Base-by-base conservation (phyloP, 2,888 invertebrate genomes). In the Xylophagus ater region DNA sequence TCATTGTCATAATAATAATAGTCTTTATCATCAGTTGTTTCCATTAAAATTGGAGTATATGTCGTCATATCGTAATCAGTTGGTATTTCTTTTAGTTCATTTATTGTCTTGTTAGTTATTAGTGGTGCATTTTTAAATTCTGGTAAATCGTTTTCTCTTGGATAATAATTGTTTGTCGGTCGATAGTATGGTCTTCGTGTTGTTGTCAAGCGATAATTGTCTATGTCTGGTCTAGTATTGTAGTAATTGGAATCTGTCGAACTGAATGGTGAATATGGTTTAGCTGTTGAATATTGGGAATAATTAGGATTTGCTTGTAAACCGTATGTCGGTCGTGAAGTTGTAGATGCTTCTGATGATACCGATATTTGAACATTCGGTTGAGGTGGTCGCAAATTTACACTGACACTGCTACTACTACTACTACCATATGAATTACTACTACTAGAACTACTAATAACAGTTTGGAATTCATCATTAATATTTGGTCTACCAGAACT, bases 11-110 rank as follows among this genome's bases (percentile, higher is more conserved):
- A 37, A 30, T 56, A 51, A 12, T 52, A 47, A 24, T 1, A 19
- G 43, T 49, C 18, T 15, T 40, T n/a, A 45, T 53, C 13, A 21
- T 40, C 38, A 18, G 40, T 33, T 12, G 25, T 13, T 5, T 15
- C 32, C 13, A 28, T 36, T 19, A 35, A 23, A 12, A 47, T 49
- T 53, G 49, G 57, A 52, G 13, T 37, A 45, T 46, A 49, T 17
- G 51, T 55, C 5, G 38, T 51, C 10, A 52, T 33, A 41, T 55
- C 53, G 32, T 54, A 52, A 23, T 52, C 48, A 1, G 47, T 37
- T 3, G 36, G 19, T 8, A 39, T 42, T 24, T 12, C 17, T 4
- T 37, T 21, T 21, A 9, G 21, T 21, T 21, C 21, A 7, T 21
- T 21, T 21, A 7, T 9, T 9, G 21, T 7, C 9, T 21, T 21